Conservation (phyloP, 2,888 invertebrate species). For the Girardia tigrina region DNA sequence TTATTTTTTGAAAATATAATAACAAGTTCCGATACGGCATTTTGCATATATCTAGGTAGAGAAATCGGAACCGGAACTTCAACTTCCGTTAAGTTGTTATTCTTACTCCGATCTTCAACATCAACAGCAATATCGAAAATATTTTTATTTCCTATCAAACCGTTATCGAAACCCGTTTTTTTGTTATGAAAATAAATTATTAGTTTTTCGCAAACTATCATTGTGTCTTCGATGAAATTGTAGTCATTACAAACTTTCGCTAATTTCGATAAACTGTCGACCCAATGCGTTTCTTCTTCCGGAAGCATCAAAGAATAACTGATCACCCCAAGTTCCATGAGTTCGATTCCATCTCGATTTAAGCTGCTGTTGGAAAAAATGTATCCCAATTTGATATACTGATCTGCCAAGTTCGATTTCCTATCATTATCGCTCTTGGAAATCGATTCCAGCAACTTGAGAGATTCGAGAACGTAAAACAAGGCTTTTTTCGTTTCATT, state of each 20-base stretch:
- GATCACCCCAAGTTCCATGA: constrained; percentile 8
- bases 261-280: constrained; percentile 4
- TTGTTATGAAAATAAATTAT: neutral
- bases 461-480: neutral
- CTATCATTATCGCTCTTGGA: neutral
- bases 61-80: neutral
- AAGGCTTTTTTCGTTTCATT: neutral
- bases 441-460: neutral
- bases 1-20: neutral
- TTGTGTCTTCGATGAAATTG: neutral
- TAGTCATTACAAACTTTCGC: neutral
- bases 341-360: neutral
- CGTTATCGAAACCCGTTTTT: neutral
- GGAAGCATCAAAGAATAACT: neutral
- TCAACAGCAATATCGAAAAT: neutral
- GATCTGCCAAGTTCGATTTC: neutral
- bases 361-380: neutral
- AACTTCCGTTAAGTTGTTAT: neutral
- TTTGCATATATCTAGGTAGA: neutral
- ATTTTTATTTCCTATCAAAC: neutral
- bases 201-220: constrained; percentile 1
- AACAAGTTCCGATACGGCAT: neutral
- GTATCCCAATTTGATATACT: neutral
- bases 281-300: neutral
- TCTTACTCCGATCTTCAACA: neutral